Base-by-base conservation (phyloP, 1,140 invertebrate genomes). In the Pogonomyrmex barbatus region DNA sequence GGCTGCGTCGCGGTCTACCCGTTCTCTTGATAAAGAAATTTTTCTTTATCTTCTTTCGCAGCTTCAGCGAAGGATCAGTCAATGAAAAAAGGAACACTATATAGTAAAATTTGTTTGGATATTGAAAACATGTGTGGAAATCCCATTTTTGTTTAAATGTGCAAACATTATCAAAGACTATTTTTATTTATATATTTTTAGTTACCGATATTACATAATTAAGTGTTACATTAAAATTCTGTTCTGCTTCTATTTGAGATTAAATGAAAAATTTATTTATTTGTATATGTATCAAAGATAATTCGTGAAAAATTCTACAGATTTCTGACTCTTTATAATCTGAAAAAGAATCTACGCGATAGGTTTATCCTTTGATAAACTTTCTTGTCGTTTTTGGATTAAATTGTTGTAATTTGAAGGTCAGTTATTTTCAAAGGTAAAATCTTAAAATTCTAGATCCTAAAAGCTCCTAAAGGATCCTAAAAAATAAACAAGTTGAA, bases 1-100 rank as follows among this genome's bases (percentile, higher is more conserved):
- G 65, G 67, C 70, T 33, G 36, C 70, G 8, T 52, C 39, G 24
- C 62, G 42, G 24, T 68, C 76, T 12, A 65, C 63, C 10, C 12
- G 50, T 76, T 81, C 75, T 24, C 62, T 58, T 33, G 39, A n/a
- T 30, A 65, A 8, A 42, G 6, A 24, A 9, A 45, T 50, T 1
- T 75, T 36, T 68, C 24, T 42, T 30, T 47, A 50, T 1, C 56
- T 36, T 68, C 24, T 42, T 30, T 47, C 47, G 45, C 39, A 86
- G 42, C 33, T 8, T 52, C 45, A n/a, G 14, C 45, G 36, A 30
- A 4, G 8, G 5, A 63, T 3, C 17, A 36, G 4, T 30, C 17
- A 5, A 63, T 24, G n/a, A 63, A 52, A 52, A 47, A 17, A 36
- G 47, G 17, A 17, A n/a, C 42, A 8, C 8, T 3, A 30, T 70